phyloP scores from a whole-genome alignment of 2,113 vertebrate genomes.

The Gavialis gangeticus region DNA sequence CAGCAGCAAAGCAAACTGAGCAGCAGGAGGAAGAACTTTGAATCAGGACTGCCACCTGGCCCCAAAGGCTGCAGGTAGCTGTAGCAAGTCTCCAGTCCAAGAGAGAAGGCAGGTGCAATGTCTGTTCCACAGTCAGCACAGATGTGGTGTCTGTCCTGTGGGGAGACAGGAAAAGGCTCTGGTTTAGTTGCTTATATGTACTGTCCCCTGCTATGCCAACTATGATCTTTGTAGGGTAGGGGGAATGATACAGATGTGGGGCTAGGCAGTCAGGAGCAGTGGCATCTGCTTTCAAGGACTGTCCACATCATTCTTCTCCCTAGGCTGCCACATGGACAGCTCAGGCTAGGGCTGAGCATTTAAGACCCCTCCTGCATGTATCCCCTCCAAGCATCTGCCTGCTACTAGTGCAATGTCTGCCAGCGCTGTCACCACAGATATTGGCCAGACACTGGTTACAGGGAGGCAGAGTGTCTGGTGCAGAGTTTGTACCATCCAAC shows the following conservation, averaged over 20 bases:
- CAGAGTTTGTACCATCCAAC: no score
- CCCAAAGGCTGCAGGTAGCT: neutral
- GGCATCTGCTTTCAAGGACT: neutral
- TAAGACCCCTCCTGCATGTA: neutral
- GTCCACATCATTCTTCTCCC: neutral
- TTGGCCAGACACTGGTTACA: no score
- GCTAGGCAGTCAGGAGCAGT: neutral
- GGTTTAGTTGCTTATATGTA: neutral
- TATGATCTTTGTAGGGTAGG: neutral
- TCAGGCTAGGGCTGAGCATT: neutral
- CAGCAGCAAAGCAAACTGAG: neutral
- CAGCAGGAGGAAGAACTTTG: neutral
- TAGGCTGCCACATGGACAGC: neutral
- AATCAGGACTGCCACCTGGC: neutral
- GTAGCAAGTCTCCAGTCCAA: neutral
- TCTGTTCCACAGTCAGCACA: rapidly evolving
- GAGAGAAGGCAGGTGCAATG: neutral
- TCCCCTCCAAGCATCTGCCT: neutral
- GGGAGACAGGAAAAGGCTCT: neutral
- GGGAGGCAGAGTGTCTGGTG: no score
- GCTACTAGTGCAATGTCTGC: neutral
- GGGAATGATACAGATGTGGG: no score
- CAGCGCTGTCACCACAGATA: neutral
- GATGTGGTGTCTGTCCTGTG: neutral
- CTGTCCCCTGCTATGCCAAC: neutral